Evolutionary conservation across 2,797 vertebrate species (phyloP), one percentile per base, ranked within the genome.

Genomic region (Scarus forsteni): DNA sequence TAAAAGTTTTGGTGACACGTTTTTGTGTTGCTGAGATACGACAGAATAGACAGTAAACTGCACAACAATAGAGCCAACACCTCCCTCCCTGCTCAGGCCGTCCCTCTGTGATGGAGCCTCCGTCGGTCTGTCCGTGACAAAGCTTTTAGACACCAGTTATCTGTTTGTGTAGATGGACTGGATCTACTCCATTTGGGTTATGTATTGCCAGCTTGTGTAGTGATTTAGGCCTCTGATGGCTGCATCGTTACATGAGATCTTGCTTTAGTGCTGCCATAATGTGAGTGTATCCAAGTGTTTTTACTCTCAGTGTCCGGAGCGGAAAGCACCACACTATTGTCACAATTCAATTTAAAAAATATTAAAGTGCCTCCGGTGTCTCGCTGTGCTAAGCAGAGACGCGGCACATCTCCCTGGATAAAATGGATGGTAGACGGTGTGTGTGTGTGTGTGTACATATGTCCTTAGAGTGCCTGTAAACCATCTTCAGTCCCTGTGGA

Each of bases 321-420:
- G 68, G 76, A 57, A 60, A 55, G 34, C 10, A 52, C 50, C 52
- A 35, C 52, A 54, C 5, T 45, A 34, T 66, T 81, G 81, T 81
- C 73, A 83, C 69, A 77, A 84, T 70, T 75, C 51, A 81, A 83
- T 84, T 83, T 72, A 58, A 73, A 83, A 84, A 68, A 74, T 87
- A 89, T 89, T 62, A 83, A 86, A 88, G 74, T 77, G 89, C 79
- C 84, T 77, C 40, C 11, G 36, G 84, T 79, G 60, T 62, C 75
- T 76, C 5, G 1, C 63, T 70, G 64, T 40, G 60, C 77, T 80
- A 51, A 79, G 67, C 78, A 67, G 67, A 72, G 60, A 71, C 16
- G 70, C 57, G 60, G 60, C 58, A 59, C 60, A 77, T 77, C 67
- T 81, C 75, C 34, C 66, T 68, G 49, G 65, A 48, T 65, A 71